These are phyloP conservation scores for Nesoenas mayeri DNA, from an alignment of 2,113 vertebrate genomes.

Conservation along the genomic window DNA sequence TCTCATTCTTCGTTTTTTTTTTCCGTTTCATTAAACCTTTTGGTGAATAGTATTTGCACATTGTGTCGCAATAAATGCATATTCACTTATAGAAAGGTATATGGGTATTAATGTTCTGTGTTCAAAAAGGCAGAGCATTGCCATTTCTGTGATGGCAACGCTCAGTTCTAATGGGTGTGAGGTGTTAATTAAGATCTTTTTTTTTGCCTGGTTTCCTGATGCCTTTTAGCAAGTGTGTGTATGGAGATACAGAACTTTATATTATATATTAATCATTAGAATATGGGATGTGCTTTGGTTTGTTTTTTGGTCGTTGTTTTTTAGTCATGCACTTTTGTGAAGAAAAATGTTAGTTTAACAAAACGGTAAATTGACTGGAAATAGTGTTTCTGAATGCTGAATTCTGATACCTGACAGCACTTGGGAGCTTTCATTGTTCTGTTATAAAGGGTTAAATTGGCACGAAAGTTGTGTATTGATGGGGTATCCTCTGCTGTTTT, in stretches of 20 bases:
- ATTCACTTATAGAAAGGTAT: neutral
- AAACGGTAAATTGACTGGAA: neutral
- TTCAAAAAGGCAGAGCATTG: neutral
- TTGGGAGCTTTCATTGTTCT: neutral
- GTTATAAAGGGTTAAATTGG: neutral
- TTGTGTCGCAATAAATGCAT: neutral
- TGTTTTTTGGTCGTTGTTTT: neutral
- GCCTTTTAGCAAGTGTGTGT: neutral
- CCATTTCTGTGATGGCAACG: neutral
- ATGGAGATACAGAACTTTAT: neutral
- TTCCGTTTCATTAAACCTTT: neutral
- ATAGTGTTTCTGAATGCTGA: neutral
- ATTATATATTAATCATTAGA: neutral
- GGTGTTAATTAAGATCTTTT: neutral
- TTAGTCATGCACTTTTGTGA: neutral
- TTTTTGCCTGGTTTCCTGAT: neutral
- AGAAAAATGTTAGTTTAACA: neutral
- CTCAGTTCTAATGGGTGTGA: neutral
- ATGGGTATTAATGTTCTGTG: neutral
- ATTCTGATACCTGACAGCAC: neutral
- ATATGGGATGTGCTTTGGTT: neutral
- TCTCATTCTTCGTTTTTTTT: neutral
- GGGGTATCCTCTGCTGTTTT: neutral
- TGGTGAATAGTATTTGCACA: neutral
- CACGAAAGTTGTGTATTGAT: neutral